A percentile compares a stretch with the other conserved stretches of the same genome.
These are phyloP conservation scores for Bombylius major DNA, from an alignment of 2,888 invertebrate genomes.

Conservation along the genomic window DNA sequence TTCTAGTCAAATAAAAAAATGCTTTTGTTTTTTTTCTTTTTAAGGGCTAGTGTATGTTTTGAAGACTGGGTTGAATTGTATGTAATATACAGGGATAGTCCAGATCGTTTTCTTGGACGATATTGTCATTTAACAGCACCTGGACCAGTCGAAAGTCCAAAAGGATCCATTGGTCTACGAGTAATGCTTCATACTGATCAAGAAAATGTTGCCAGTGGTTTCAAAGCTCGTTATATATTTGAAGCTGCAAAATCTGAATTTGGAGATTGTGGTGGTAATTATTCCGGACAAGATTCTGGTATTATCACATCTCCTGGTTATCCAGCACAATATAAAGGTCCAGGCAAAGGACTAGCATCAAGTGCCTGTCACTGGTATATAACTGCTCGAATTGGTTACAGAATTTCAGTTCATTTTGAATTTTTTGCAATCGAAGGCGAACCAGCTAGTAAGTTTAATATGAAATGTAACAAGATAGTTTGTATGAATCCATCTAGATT, in stretches of 20 bases:
- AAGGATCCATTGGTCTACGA: constrained; percentile 76
- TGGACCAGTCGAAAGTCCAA: constrained; percentile 87
- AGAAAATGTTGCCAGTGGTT: constrained; percentile 83
- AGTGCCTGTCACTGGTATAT: constrained; percentile 96
- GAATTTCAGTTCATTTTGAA: constrained; percentile 83
- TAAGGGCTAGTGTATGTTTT: constrained; percentile 61
- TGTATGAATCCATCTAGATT: constrained; percentile 4
- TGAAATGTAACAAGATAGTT: neutral
- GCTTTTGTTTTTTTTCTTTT: constrained; percentile 10
- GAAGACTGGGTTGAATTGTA: constrained; percentile 93
- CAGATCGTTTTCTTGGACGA: constrained; percentile 73
- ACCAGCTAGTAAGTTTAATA: constrained; percentile 48
- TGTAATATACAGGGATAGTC: constrained; percentile 72
- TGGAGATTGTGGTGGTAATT: constrained; percentile 87
- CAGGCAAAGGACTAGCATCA: constrained; percentile 63
- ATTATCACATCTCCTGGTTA: constrained; percentile 81
- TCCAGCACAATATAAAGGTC: constrained; percentile 81
- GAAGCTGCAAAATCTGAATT: constrained; percentile 78
- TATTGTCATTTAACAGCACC: constrained; percentile 88
- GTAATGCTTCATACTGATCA: constrained; percentile 80
- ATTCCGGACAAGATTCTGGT: constrained; percentile 70
- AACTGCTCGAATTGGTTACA: constrained; percentile 70
- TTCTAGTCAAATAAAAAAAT: neutral
- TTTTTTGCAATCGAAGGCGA: constrained; percentile 90
- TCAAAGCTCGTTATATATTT: constrained; percentile 91